Base-by-base conservation (phyloP, 2,113 vertebrate species). In the Archilochus colubris region DNA sequence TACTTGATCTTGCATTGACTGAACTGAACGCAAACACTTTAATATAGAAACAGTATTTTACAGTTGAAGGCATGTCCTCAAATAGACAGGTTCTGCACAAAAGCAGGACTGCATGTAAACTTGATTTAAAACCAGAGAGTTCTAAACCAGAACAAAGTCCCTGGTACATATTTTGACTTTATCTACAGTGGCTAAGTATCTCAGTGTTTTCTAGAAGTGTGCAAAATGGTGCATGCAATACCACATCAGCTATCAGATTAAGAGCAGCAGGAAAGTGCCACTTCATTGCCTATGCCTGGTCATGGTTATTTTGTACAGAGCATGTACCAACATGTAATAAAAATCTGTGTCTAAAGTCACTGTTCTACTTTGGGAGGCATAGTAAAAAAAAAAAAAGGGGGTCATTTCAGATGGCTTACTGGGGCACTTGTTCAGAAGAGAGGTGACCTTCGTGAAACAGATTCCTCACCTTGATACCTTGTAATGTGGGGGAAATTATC, bases 201-300 rank as follows among this genome's bases (percentile, higher is more conserved):
- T 94, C 76, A 74, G 90, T 83, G 82, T 93, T 88, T 84, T 91
- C 86, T 68, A 0, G 78, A 78, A 91, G 92, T 96, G 96, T 97
- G 95, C 96, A 97, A 97, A 97, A 94, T 94, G 94, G 94, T 96
- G 92, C 92, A 94, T 97, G 95, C 92, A 88, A 93, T 95, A 97
- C 90, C 93, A 90, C 86, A 19, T 93, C 82, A 93, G 95, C 90
- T 72, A 88, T 84, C 61, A 66, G 83, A 88, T 68, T 83, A 93
- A 74, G 88, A 91, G 83, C 93, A 93, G 80, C 94, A 93, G 88
- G 82, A 81, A 89, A 91, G 80, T 96, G 94, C 94, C 94, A 86
- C 94, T 94, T 93, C 62, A 74, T 81, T 86, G 69, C 88, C 63
- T 90, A 78, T 75, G 57, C 40, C 80, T 92, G 85, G 54, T 62